These are phyloP conservation scores for Drosophila tripunctata DNA, from an alignment of 2,888 invertebrate species.

Conservation along the genomic window DNA sequence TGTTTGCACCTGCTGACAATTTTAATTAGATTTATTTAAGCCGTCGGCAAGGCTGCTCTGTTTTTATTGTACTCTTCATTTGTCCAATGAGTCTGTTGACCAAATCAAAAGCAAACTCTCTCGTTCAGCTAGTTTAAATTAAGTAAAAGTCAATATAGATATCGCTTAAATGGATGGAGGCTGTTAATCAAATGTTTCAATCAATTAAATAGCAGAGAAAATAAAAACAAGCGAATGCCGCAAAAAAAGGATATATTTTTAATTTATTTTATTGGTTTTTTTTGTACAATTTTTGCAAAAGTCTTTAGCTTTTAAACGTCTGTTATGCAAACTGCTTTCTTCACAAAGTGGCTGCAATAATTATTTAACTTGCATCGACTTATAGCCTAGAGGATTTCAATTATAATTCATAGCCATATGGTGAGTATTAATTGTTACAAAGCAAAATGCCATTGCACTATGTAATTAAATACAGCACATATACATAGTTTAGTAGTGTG, in stretches of 20 bases:
- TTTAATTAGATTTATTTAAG: slow-evolving; percentile 75
- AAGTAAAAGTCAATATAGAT: background rate
- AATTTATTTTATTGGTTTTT: no score
- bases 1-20: slow-evolving; percentile 58
- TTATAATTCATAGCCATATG: background rate
- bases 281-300: no score
- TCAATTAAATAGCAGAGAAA: background rate
- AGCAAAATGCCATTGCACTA: slow-evolving; percentile 15
- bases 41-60: slow-evolving; percentile 35
- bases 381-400: background rate
- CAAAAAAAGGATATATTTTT: no score
- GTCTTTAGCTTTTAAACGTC: no score
- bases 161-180: background rate
- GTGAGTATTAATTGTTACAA: background rate
- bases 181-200: slow-evolving; percentile 2
- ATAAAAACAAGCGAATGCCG: background rate
- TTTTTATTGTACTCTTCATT: slow-evolving; percentile 8
- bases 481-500: no score
- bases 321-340: no score
- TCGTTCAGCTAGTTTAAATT: background rate
- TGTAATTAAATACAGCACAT: slow-evolving; percentile 25
- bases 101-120: slow-evolving; percentile 17
- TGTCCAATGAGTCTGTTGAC: slow-evolving; percentile 2
- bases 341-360: background rate
- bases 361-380: background rate